Conservation (phyloP, 2,888 invertebrate species). For the Chymomyza caudatula region DNA sequence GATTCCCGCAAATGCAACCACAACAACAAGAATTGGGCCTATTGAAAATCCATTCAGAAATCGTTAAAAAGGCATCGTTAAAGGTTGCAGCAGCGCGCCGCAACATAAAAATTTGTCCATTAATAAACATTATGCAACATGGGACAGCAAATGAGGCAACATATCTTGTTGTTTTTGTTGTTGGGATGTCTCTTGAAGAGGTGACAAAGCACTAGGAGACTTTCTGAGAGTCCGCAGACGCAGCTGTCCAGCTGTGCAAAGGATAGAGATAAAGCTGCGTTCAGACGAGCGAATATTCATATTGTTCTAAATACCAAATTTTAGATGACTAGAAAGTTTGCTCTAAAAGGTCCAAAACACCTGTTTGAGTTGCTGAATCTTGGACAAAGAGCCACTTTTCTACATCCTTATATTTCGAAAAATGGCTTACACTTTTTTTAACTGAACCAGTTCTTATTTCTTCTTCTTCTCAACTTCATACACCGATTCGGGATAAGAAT, state of each 20-base stretch:
- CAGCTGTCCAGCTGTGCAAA: background rate
- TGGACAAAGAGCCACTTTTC: too few relatives aligned
- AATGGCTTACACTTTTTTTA: too few relatives aligned
- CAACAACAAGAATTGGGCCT: slow-evolving; percentile 20
- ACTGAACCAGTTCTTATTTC: too few relatives aligned
- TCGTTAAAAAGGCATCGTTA: slow-evolving; percentile 62
- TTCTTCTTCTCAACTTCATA: too few relatives aligned
- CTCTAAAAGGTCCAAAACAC: too few relatives aligned
- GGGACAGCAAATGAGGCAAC: slow-evolving; percentile 53
- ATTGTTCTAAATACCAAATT: too few relatives aligned
- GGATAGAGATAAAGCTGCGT: background rate
- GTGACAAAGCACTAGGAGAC: background rate
- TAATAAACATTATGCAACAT: slow-evolving; percentile 67
- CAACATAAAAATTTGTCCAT: slow-evolving; percentile 64
- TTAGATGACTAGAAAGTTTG: too few relatives aligned
- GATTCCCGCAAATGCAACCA: background rate
- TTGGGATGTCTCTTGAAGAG: background rate
- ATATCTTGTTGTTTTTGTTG: background rate
- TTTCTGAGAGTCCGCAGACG: background rate
- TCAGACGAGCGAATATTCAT: too few relatives aligned
- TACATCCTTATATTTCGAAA: too few relatives aligned
- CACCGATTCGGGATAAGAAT: too few relatives aligned
- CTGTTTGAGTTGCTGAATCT: too few relatives aligned
- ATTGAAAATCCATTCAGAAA: slow-evolving; percentile 45
- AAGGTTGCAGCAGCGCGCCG: slow-evolving; percentile 38